phyloP scores from a whole-genome alignment of 2,888 invertebrate genomes.

The Lasioglossum morio region DNA sequence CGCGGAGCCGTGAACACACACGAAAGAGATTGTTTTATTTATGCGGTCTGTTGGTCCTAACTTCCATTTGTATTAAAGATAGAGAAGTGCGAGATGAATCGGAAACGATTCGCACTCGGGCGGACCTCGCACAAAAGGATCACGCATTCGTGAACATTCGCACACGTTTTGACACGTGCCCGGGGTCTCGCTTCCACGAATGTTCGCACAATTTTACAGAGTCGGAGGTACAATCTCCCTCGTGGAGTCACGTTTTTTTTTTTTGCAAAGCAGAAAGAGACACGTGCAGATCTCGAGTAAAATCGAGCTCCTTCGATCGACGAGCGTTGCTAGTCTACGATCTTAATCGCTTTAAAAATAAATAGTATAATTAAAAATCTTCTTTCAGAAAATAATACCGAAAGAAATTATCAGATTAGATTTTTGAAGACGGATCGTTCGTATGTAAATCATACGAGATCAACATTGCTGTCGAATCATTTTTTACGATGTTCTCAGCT shows the following conservation, averaged over 20 bases:
- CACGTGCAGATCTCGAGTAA: background rate
- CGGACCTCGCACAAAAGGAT: constrained; percentile 15
- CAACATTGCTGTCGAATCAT: background rate
- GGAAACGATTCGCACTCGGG: constrained; percentile 24
- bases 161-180: constrained; percentile 39
- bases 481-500: background rate
- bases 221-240: constrained; percentile 6
- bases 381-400: background rate
- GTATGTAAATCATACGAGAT: no score
- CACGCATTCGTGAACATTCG: constrained; percentile 1
- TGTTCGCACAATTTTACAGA: constrained; percentile 29
- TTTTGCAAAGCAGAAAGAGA: background rate
- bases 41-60: background rate
- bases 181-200: constrained; percentile 11
- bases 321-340: background rate
- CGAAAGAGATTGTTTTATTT: background rate
- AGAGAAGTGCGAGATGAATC: background rate
- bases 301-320: background rate
- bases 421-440: background rate
- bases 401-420: background rate
- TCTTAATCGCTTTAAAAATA: background rate
- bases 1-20: background rate
- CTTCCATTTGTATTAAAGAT: constrained; percentile 3
- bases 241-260: constrained; percentile 28
- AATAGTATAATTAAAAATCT: background rate